phyloP scores from a whole-genome alignment of 2,888 invertebrate genomes.

The Acrobasis suavella region DNA sequence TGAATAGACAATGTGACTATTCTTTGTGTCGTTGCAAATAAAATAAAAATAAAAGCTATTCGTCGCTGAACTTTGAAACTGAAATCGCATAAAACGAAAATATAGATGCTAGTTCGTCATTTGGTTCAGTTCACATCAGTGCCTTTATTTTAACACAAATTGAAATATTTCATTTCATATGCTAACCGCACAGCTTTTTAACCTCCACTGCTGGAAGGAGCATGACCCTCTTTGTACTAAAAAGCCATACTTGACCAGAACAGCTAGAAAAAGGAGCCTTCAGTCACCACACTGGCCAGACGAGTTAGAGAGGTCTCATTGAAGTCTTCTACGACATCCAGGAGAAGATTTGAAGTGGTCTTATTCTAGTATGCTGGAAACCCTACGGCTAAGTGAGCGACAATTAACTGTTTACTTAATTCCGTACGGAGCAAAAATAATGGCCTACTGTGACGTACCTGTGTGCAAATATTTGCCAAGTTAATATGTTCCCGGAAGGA shows the following conservation, averaged over 20 bases:
- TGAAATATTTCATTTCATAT: not conserved
- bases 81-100: constrained; percentile 10
- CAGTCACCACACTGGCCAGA: too few relatives aligned
- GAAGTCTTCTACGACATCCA: too few relatives aligned
- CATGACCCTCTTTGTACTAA: too few relatives aligned
- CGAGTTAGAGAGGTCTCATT: too few relatives aligned
- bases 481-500: not conserved
- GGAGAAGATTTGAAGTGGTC: too few relatives aligned
- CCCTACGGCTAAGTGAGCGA: too few relatives aligned
- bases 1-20: not conserved
- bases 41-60: constrained; percentile 16
- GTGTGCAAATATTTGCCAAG: not conserved
- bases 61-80: constrained; percentile 9
- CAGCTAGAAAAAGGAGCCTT: too few relatives aligned
- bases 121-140: constrained; percentile 3
- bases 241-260: too few relatives aligned
- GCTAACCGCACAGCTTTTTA: not conserved
- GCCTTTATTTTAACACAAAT: constrained; percentile 5
- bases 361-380: too few relatives aligned
- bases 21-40: constrained; percentile 8
- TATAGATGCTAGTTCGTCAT: constrained; percentile 1
- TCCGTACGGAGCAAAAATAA: too few relatives aligned
- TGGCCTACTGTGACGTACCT: not conserved
- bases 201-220: too few relatives aligned
- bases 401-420: too few relatives aligned